Percentiles rank a stretch among this genome's conserved stretches.
phyloP scores from a whole-genome alignment of 2,113 vertebrate genomes.

The Alosa alosa region DNA sequence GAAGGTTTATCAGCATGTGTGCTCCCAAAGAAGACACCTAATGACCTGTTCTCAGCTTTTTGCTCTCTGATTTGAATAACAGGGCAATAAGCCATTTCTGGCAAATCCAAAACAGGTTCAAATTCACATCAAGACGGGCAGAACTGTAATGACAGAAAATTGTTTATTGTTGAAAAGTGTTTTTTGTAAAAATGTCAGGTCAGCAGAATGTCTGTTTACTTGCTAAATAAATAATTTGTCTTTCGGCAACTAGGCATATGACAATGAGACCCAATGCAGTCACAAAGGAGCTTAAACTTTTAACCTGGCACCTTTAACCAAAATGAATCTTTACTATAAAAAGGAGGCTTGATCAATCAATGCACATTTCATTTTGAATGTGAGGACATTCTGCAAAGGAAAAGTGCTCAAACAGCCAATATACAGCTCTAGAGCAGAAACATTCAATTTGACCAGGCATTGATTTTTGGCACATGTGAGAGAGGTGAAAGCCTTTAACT shows the following conservation, averaged over 20 bases:
- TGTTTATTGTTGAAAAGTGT: too few species aligned
- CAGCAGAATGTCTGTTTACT: too few species aligned
- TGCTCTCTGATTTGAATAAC: background rate
- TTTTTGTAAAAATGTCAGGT: too few species aligned
- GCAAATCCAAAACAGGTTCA: background rate
- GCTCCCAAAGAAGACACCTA: background rate
- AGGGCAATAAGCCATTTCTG: background rate
- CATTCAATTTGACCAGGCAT: background rate
- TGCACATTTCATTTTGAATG: background rate
- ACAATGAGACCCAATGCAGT: too few species aligned
- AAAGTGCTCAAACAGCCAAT: background rate
- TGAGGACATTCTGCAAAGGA: background rate
- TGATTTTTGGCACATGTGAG: background rate
- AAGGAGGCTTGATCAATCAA: background rate
- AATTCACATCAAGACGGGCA: too few species aligned
- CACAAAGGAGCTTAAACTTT: background rate
- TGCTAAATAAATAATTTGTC: too few species aligned
- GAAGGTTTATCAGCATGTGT: background rate
- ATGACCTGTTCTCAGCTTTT: background rate
- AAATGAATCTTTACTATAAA: background rate
- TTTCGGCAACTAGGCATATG: too few species aligned
- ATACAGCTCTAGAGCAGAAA: background rate
- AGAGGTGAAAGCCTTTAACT: background rate
- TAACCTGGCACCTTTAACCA: background rate
- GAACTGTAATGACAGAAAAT: too few species aligned